These are phyloP conservation scores for Eremobia ochroleuca DNA, from an alignment of 2,888 invertebrate species.

Conservation along the genomic window DNA sequence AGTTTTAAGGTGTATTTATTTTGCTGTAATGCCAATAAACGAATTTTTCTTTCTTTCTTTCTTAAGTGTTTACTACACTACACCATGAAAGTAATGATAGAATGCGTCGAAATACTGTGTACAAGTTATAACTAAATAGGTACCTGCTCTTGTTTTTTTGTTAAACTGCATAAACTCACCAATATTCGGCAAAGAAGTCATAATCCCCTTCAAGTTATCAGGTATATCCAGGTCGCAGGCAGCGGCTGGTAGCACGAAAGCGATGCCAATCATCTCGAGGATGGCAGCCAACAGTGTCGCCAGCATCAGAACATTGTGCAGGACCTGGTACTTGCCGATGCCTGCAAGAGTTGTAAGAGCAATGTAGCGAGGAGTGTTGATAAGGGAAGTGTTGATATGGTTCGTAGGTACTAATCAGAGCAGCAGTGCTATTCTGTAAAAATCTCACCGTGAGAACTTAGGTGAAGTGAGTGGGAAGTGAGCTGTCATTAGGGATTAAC, in stretches of 20 bases:
- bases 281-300: conserved; percentile 77
- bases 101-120: neutral
- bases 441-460: too few relatives aligned
- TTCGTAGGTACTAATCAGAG: too few relatives aligned
- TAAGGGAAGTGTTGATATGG: neutral
- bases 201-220: conserved; percentile 92
- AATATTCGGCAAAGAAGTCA: conserved; percentile 93
- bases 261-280: conserved; percentile 88
- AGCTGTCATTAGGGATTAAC: too few relatives aligned
- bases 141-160: too few relatives aligned
- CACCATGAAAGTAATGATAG: neutral
- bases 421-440: too few relatives aligned
- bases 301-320: conserved; percentile 83
- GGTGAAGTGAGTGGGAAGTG: too few relatives aligned
- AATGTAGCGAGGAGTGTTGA: neutral
- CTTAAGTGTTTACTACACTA: neutral
- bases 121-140: neutral
- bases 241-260: conserved; percentile 93
- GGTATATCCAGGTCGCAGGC: conserved; percentile 93
- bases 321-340: conserved; percentile 82
- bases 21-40: too few relatives aligned
- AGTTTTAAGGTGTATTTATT: too few relatives aligned
- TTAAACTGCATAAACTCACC: conserved; percentile 82
- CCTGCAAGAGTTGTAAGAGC: conserved; percentile 71
- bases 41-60: too few relatives aligned